Conservation (phyloP, 2,888 invertebrate species). For the Aricia artaxerxes region DNA sequence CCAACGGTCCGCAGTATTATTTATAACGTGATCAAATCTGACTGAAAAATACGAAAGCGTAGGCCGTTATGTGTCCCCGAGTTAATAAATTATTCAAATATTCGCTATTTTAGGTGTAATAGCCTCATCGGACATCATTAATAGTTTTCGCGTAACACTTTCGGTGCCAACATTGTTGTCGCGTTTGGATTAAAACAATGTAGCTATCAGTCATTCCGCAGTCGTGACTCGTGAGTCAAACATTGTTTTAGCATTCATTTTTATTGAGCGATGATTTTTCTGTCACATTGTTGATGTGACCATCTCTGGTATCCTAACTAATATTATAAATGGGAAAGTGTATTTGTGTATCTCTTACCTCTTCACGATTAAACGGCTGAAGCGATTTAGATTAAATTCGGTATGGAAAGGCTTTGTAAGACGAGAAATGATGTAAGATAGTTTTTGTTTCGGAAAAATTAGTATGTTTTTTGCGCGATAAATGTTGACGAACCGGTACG, state of each 20-base stretch:
- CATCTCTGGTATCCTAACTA: neutral
- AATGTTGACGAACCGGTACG: no score
- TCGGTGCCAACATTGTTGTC: constrained; percentile 19
- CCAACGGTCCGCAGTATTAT: constrained; percentile 55
- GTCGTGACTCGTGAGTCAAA: constrained; percentile 6
- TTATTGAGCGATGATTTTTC: neutral
- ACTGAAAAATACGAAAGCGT: constrained; percentile 28
- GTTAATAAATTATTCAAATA: constrained; percentile 13
- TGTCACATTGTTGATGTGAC: neutral
- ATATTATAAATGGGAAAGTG: neutral
- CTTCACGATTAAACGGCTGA: neutral
- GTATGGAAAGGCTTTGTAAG: no score
- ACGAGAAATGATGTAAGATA: no score
- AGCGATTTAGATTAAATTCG: neutral
- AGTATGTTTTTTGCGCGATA: no score
- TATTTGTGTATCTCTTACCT: neutral
- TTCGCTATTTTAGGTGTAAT: constrained; percentile 20
- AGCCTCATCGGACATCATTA: constrained; percentile 12
- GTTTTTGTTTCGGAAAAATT: no score
- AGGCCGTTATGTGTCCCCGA: constrained; percentile 23
- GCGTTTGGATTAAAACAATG: constrained; percentile 18
- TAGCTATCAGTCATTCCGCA: constrained; percentile 25
- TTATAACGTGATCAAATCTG: constrained; percentile 46
- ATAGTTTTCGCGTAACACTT: constrained; percentile 19
- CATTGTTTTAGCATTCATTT: neutral